Evolutionary conservation across 2,888 invertebrate species (phyloP), one percentile per base, ranked within the genome.

Genomic region (Sialis lutaria): DNA sequence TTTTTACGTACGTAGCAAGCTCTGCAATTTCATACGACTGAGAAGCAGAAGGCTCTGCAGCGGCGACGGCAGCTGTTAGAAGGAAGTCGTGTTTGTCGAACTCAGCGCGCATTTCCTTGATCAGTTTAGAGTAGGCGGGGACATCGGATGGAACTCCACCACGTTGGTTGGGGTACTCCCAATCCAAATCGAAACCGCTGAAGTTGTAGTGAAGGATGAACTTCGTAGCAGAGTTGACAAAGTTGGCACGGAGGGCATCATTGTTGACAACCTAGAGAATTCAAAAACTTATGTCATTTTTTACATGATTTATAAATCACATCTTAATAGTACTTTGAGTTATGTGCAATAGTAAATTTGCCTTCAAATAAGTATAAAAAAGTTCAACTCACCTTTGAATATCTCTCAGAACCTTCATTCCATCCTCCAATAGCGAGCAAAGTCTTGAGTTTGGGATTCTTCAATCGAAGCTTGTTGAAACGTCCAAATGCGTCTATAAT

Each of bases 181-280:
- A 84, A 57, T 83, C 82, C 0, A 83, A 43, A 55, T 84, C 82
- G 1, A 83, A 64, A 1, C 83, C 83, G 55, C 84, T 79, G 51
- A 84, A 84, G 1, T 67, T 67, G 54, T 79, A 64, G 4, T 65
- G 64, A 37, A 63, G 56, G 1, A 82, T 53, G 56, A 79, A 74
- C 0, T 61, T 55, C 0, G 76, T 56, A 1, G 73, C 71, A 46
- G 73, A 76, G 4, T 67, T 55, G 13, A 79, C 70, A 54, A 84
- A 80, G 41, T 57, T 63, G 1, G 62, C 57, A n/a, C 78, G 68
- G 1, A 63, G 52, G 0, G 49, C 47, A 2, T 70, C 55, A 42
- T 61, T 62, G 7, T 64, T 64, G 31, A 70, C 64, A 64, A 74
- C 67, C 64, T 67, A 53, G 4, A 54, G 31, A 37, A 10, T 37